These are phyloP conservation scores for Nipponacmea schrenckii DNA, from an alignment of 2,888 invertebrate species.

Conservation along the genomic window DNA sequence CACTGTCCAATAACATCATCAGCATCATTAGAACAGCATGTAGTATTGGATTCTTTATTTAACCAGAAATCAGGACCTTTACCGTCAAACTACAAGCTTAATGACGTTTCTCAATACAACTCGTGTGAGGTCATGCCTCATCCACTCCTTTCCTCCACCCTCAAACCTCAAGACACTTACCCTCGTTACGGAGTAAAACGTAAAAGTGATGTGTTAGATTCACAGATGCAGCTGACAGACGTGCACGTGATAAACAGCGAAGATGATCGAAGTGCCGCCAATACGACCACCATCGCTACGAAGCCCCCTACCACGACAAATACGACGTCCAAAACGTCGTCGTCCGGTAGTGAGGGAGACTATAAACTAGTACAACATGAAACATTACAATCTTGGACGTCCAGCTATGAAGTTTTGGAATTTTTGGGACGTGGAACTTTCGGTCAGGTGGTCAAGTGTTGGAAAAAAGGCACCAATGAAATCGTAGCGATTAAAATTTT, in stretches of 20 bases:
- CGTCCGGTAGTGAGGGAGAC: conserved; percentile 81
- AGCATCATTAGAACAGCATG: conserved; percentile 42
- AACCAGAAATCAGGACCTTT: conserved; percentile 31
- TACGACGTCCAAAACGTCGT: conserved; percentile 51
- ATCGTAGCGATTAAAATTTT: conserved; percentile 99
- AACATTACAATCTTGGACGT: conserved; percentile 92
- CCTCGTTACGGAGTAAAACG: conserved; percentile 70
- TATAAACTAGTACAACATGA: conserved; percentile 99
- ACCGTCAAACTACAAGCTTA: conserved; percentile 23
- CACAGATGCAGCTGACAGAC: conserved; percentile 63
- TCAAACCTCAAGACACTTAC: conserved; percentile 62
- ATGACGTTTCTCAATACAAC: conserved; percentile 12
- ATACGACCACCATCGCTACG: conserved; percentile 34
- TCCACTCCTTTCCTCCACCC: conserved; percentile 24
- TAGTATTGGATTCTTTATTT: conserved; percentile 42
- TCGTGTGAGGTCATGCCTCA: conserved; percentile 17
- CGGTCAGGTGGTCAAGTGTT: conserved; percentile 99
- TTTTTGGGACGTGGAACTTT: conserved; percentile 99
- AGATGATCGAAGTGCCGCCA: conserved; percentile 65
- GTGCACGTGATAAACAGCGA: conserved; percentile 61
- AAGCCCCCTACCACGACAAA: conserved; percentile 38
- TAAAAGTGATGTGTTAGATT: conserved; percentile 63
- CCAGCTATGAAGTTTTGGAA: conserved; percentile 94
- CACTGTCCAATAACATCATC: conserved; percentile 25
- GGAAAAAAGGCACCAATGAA: conserved; percentile 99